Conservation (phyloP, 1,140 invertebrate genomes). For the Drosophila yakuba region DNA sequence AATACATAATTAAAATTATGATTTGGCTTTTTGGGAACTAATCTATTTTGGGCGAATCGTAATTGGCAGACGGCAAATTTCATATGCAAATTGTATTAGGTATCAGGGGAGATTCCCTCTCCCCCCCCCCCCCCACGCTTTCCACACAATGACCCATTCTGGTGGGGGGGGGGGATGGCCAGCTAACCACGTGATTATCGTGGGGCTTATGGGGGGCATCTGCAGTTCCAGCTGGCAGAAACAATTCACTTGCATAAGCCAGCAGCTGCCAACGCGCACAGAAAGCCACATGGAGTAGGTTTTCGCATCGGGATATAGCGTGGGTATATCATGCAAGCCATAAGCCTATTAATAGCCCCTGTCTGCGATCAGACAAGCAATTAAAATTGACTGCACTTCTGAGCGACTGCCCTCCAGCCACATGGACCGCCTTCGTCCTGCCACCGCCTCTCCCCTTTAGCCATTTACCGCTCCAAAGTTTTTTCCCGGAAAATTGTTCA, state of each 20-base stretch:
- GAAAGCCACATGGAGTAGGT: conserved; percentile 52
- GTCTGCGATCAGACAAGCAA: conserved; percentile 78
- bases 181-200: conserved; percentile 68
- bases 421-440: conserved; percentile 16
- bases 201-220: neutral
- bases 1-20: conserved; percentile 75
- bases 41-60: conserved; percentile 62
- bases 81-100: conserved; percentile 57
- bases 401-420: conserved; percentile 52
- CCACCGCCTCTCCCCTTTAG: no score
- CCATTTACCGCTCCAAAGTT: neutral
- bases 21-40: conserved; percentile 62
- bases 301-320: conserved; percentile 9
- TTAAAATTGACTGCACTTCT: conserved; percentile 82
- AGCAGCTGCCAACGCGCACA: conserved; percentile 52
- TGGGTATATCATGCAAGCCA: conserved; percentile 74
- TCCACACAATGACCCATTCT: neutral
- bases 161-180: neutral
- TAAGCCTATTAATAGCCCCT: conserved; percentile 81
- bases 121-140: no score
- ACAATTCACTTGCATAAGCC: conserved; percentile 40
- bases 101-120: conserved; percentile 23
- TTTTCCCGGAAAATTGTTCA: conserved; percentile 53
- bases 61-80: conserved; percentile 64
- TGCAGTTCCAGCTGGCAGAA: conserved; percentile 7